Conservation (phyloP, 2,797 vertebrate genomes). For the Lateolabrax maculatus region DNA sequence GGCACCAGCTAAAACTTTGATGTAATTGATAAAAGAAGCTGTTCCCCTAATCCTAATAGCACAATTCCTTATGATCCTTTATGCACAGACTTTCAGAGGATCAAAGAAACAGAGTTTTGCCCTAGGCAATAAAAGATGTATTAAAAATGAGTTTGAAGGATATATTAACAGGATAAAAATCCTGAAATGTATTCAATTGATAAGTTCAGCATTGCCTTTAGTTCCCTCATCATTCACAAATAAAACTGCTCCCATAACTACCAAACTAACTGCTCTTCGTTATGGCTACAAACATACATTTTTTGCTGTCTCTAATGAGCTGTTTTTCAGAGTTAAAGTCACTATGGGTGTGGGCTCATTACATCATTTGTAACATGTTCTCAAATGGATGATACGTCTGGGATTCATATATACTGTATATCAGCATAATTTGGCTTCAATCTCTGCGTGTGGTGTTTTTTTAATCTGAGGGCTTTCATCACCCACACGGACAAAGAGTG, state of each 20-base stretch:
- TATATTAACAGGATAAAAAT: conserved; percentile 85
- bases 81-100: conserved; percentile 86
- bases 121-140: conserved; percentile 83
- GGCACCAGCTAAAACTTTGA: conserved; percentile 84
- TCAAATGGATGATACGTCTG: conserved; percentile 42
- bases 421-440: conserved; percentile 43
- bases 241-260: conserved; percentile 61
- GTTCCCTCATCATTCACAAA: conserved; percentile 76
- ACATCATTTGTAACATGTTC: conserved; percentile 61
- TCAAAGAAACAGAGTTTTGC: conserved; percentile 86
- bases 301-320: conserved; percentile 76
- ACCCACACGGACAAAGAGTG: conserved; percentile 37
- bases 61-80: conserved; percentile 89
- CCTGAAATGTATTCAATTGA: conserved; percentile 84
- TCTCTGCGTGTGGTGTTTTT: conserved; percentile 53
- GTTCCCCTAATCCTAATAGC: conserved; percentile 85
- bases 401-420: conserved; percentile 36
- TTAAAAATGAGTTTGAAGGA: conserved; percentile 86
- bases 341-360: conserved; percentile 50
- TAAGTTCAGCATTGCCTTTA: conserved; percentile 74
- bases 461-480: conserved; percentile 54
- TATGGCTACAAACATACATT: conserved; percentile 43
- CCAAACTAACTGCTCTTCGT: conserved; percentile 63
- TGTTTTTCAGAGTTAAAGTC: conserved; percentile 73
- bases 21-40: conserved; percentile 88